Conservation (phyloP, 2,888 invertebrate genomes). For the Sepioteuthis lessoniana region DNA sequence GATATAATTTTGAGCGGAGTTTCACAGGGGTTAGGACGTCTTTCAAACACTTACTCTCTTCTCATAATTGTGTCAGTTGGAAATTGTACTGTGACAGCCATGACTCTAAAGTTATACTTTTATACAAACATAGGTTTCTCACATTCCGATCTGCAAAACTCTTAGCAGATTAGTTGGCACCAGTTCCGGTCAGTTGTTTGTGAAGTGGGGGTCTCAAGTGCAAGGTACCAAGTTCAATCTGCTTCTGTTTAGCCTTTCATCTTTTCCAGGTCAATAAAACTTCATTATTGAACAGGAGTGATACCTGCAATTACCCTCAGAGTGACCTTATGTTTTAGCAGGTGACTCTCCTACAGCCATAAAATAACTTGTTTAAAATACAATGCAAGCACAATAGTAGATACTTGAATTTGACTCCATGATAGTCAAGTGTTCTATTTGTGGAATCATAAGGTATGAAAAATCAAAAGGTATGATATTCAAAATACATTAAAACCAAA, state of each 20-base stretch:
- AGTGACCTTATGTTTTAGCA: background rate
- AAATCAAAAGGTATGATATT: too few species aligned
- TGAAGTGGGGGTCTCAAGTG: background rate
- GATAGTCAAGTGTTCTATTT: too few species aligned
- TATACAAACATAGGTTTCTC: background rate
- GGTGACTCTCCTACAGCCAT: background rate
- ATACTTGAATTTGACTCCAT: too few species aligned
- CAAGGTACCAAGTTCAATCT: background rate
- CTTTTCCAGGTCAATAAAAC: background rate
- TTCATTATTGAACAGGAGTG: background rate
- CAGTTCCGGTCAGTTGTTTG: background rate
- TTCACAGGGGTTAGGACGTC: background rate
- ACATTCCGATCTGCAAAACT: background rate
- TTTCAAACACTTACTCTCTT: background rate
- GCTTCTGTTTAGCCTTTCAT: background rate
- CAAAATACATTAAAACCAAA: too few species aligned
- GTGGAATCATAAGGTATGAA: too few species aligned
- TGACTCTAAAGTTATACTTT: background rate
- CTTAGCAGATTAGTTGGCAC: background rate
- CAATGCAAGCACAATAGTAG: too few species aligned
- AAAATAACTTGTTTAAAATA: background rate
- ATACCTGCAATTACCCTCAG: background rate
- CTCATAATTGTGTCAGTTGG: conserved; percentile 1
- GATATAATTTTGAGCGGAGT: conserved; percentile 4
- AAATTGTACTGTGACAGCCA: background rate